phyloP scores from a whole-genome alignment of 2,797 vertebrate genomes.

The Anableps anableps region DNA sequence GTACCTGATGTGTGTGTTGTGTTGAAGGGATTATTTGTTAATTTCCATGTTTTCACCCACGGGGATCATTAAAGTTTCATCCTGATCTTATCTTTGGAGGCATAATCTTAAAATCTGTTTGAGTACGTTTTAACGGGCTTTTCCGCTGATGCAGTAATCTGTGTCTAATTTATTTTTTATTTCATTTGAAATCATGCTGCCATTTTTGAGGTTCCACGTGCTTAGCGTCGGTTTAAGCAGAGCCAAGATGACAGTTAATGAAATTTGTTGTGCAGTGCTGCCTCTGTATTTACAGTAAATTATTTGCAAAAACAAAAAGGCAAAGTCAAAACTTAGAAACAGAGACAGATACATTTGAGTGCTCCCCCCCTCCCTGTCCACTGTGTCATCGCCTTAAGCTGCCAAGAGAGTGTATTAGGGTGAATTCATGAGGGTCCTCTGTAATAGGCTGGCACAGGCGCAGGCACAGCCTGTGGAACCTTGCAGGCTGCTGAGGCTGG shows the following conservation, averaged over 20 bases:
- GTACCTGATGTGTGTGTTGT: conserved; percentile 24
- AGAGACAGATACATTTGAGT: conserved; percentile 65
- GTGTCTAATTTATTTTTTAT: conserved; percentile 34
- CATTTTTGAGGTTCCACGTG: conserved; percentile 32
- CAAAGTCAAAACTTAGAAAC: conserved; percentile 51
- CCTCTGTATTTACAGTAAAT: conserved; percentile 60
- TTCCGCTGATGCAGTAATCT: conserved; percentile 59
- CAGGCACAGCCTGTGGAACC: conserved; percentile 75
- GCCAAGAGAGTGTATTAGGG: conserved; percentile 72
- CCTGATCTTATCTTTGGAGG: conserved; percentile 68
- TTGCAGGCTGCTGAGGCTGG: conserved; percentile 70
- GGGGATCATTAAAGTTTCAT: conserved; percentile 71
- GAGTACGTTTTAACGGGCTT: conserved; percentile 64
- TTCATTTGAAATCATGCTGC: conserved; percentile 20
- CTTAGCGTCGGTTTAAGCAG: conserved; percentile 57
- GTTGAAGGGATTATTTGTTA: conserved; percentile 34
- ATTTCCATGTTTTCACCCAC: conserved; percentile 60
- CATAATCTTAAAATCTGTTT: conserved; percentile 65
- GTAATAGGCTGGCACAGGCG: conserved; percentile 76
- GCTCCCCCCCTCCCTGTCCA: conserved; percentile 47
- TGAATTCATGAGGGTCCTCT: conserved; percentile 73
- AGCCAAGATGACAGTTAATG: conserved; percentile 64
- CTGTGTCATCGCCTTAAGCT: conserved; percentile 68
- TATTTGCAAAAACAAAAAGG: conserved; percentile 43
- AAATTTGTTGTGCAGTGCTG: conserved; percentile 68